Conservation (phyloP, 2,797 vertebrate species). For the Sebastes baramenuke region DNA sequence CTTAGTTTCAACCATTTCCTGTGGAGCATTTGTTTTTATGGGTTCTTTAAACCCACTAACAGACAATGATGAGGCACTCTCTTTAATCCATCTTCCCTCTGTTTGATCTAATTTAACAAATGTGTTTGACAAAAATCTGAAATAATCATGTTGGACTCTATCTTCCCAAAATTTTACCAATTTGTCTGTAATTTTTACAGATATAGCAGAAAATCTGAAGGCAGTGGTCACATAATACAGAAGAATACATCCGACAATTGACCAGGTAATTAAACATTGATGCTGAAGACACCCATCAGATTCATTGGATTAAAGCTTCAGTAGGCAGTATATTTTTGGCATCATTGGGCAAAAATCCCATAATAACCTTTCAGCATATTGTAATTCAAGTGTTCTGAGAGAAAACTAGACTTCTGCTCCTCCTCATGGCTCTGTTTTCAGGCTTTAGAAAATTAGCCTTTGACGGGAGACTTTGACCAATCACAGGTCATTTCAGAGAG, state of each 20-base stretch:
- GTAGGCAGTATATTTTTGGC: no score
- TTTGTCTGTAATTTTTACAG: not conserved
- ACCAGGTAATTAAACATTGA: not conserved
- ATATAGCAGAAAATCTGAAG: not conserved
- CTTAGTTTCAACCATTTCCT: not conserved
- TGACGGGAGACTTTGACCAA: no score
- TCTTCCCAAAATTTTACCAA: not conserved
- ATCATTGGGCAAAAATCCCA: no score
- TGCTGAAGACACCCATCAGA: not conserved
- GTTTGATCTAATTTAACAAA: not conserved
- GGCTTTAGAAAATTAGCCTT: accelerated
- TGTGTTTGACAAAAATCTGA: not conserved
- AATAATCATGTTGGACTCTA: not conserved
- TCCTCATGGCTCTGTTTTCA: no score
- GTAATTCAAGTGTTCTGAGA: no score
- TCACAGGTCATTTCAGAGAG: no score
- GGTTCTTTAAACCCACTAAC: not conserved
- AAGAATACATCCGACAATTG: not conserved
- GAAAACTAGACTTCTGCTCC: no score
- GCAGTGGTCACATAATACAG: not conserved
- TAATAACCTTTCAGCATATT: no score
- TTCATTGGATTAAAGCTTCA: not conserved
- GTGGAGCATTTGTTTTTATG: not conserved
- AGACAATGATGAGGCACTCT: not conserved
- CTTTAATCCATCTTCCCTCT: not conserved